Percentiles rank a stretch among this genome's conserved stretches.
Evolutionary conservation across 2,888 invertebrate genomes (phyloP).

Genomic region (Macropis europaea): DNA sequence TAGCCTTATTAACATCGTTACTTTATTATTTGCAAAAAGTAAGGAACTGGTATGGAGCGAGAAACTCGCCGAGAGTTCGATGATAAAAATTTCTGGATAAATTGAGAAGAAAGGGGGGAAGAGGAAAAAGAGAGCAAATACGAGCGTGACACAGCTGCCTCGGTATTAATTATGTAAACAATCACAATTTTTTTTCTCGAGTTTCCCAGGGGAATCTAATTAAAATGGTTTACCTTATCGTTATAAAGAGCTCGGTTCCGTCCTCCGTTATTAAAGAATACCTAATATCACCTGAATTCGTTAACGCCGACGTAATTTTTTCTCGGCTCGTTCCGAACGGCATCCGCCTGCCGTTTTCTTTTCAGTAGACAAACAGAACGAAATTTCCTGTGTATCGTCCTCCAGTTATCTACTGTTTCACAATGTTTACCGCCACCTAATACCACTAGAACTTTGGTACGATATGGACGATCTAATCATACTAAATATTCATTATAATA

Average conservation of each 20-base stretch:
- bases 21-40: too few relatives aligned
- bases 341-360: background rate
- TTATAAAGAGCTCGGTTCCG: background rate
- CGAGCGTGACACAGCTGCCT: background rate
- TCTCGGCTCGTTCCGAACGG: background rate
- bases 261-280: background rate
- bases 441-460: background rate
- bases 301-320: slow-evolving; percentile 4
- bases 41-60: background rate
- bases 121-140: background rate
- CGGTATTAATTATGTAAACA: slow-evolving; percentile 17
- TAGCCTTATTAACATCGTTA: too few relatives aligned
- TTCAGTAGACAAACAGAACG: slow-evolving; percentile 11
- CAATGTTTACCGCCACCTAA: background rate
- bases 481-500: background rate
- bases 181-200: background rate
- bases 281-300: background rate
- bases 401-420: background rate
- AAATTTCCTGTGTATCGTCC: slow-evolving; percentile 10
- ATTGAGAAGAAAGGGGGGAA: background rate
- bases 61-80: background rate
- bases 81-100: slow-evolving; percentile 1
- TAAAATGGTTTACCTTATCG: background rate
- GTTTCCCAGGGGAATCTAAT: background rate
- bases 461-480: background rate